Percentiles rank a stretch among this genome's conserved stretches.
phyloP scores from a whole-genome alignment of 2,113 vertebrate species.

The Dromaius novaehollandiae region DNA sequence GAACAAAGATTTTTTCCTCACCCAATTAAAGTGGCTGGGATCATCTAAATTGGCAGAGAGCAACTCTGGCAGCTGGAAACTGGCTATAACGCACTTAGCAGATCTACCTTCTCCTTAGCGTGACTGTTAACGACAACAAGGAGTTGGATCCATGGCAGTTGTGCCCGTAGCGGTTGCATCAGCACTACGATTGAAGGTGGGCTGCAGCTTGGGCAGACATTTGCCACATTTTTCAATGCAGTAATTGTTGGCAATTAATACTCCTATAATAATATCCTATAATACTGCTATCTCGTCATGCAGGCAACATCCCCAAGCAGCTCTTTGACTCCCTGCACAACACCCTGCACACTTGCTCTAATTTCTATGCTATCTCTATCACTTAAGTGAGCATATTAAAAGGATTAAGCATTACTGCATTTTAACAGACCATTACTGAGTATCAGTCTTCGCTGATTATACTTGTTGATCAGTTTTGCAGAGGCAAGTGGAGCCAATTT shows the following conservation, averaged over 20 bases:
- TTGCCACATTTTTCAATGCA: not conserved
- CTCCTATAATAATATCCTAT: too few species aligned
- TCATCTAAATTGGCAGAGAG: not conserved
- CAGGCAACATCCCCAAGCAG: not conserved
- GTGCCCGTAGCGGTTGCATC: not conserved
- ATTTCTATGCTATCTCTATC: not conserved
- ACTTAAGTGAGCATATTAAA: not conserved
- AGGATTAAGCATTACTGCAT: not conserved
- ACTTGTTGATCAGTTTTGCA: not conserved
- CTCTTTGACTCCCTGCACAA: not conserved
- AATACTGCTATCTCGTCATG: not conserved
- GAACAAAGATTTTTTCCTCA: not conserved
- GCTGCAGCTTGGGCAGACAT: not conserved
- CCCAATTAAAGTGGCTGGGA: not conserved
- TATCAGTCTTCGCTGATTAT: not conserved
- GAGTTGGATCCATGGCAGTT: not conserved
- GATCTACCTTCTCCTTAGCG: not conserved
- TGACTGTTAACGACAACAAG: not conserved
- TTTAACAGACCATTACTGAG: not conserved
- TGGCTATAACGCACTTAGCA: not conserved
- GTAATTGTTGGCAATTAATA: not conserved
- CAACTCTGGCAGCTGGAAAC: not conserved
- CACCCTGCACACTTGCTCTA: not conserved
- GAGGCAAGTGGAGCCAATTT: not conserved
- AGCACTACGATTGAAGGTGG: not conserved